Base-by-base conservation (phyloP, 1,140 invertebrate species). In the Drosophila santomea region DNA sequence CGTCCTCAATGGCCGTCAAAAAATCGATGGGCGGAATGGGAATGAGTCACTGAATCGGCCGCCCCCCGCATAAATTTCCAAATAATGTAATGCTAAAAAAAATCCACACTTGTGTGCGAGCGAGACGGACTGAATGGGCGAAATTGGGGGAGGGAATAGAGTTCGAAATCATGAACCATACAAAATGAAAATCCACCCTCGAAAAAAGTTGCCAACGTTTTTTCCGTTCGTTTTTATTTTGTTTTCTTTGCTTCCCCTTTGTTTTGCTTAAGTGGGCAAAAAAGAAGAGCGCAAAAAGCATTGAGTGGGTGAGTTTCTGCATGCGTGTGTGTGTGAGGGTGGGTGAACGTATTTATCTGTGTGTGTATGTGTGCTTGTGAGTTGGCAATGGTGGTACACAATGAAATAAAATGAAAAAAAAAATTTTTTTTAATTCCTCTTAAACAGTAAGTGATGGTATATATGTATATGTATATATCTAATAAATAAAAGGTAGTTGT, bases 151-250 rank as follows among this genome's bases (percentile, higher is more conserved):
- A 78, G 74, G 67, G 78, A 88, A 88, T 89, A 88, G 82, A 88
- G 84, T 89, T 84, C 80, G 67, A 89, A 88, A 89, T 89, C 84
- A 89, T 89, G 80, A 88, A 88, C 76, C 84, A 84, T 78, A 89
- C 80, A 88, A 88, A 88, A 88, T 88, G 84, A 88, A 89, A 88
- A 84, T 84, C 84, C 80, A 88, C 84, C 84, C 84, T 88, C 84
- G 47, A 80, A 88, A 89, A 86, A 88, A 89, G 80, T 84, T 89
- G 60, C 72, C 66, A 83, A 60, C 62, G 64, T 69, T 84, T 76
- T 63, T 74, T 56, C 44, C 44, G 52, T 58, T 50, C 52, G 67
- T 57, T 83, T 85, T 85, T 62, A 56, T 75, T 56, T 57, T 71
- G 57, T 63, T 82, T 79, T 60, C 67, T 25, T 75, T 69, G 23